Percentiles rank a stretch among this genome's conserved stretches.
These are phyloP conservation scores for Lysiphlebus fabarum DNA, from an alignment of 1,140 invertebrate genomes.

Conservation along the genomic window DNA sequence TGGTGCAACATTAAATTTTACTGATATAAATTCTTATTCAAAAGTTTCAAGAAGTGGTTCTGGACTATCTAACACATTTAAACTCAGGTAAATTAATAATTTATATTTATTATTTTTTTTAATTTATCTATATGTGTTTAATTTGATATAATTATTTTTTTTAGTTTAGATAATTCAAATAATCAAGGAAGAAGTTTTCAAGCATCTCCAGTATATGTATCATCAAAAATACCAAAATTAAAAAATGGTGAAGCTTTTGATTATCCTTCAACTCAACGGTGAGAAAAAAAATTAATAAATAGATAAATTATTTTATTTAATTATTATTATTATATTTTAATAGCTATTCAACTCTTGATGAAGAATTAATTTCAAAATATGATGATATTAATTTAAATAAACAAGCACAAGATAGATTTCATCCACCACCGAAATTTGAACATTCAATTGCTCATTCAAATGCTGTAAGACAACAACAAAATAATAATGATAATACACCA, in stretches of 20 bases:
- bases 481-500: neutral
- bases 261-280: slow-evolving; percentile 34
- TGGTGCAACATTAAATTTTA: slow-evolving; percentile 21
- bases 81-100: neutral
- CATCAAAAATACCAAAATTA: slow-evolving; percentile 28
- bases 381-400: slow-evolving; percentile 27
- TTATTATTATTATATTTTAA: slow-evolving; percentile 3
- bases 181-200: slow-evolving; percentile 20
- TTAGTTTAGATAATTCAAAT: neutral
- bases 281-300: slow-evolving; percentile 1
- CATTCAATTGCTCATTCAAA: slow-evolving; percentile 30
- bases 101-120: too few relatives aligned
- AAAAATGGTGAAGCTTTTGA: slow-evolving; percentile 43
- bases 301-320: slow-evolving; percentile 4
- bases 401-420: slow-evolving; percentile 43
- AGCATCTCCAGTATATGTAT: slow-evolving; percentile 36
- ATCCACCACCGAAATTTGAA: slow-evolving; percentile 40
- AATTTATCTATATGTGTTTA: neutral
- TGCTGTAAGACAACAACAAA: slow-evolving; percentile 17
- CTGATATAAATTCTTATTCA: slow-evolving; percentile 40
- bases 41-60: slow-evolving; percentile 44
- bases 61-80: slow-evolving; percentile 4
- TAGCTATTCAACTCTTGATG: slow-evolving; percentile 43
- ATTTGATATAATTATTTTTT: neutral
- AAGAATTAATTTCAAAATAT: slow-evolving; percentile 35